Evolutionary conservation across 2,888 invertebrate genomes (phyloP), one percentile per base, ranked within the genome.

Genomic region (Brachypalpus laphriformis): DNA sequence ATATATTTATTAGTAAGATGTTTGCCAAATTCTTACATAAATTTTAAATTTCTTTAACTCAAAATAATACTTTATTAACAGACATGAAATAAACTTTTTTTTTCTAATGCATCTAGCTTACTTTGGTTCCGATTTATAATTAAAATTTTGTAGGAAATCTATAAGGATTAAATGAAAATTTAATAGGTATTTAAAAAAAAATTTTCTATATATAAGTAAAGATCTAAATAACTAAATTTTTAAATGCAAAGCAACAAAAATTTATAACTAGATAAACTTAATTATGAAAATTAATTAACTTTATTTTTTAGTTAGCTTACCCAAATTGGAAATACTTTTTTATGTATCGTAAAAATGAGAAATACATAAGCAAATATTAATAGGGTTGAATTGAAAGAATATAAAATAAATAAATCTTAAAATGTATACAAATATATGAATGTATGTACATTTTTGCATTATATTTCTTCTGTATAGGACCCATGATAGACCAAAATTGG

Each of bases 251-350:
- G 18, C 7, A 51, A 34, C n/a, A n/a, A 49, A 51, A 11, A 9
- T 54, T 6, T 45, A 16, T 45, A 16, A 54, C 61, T 68, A 77
- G 68, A 76, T 59, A 76, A 76, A 68, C 56, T 68, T 34, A 42
- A 77, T 57, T 77, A 68, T 51, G 34, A 6, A 59, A 54, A 61
- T 68, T 47, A 54, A 51, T 65, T 51, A 49, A 59, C 49, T 76
- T 76, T 76, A 68, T 59, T 76, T 76, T 76, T 68, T 68, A 77
- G 76, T 77, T 77, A 77, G 68, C 68, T 77, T 77, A 77, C 20
- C 51, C 42, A 68, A 77, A 75, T 66, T 45, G 54, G 8, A 61
- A 63, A 42, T 51, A 61, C 51, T 51, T 74, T 74, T 75, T 75
- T 75, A 75, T 75, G 63, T 75, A 75, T 57, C 57, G 65, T 66